Conservation (phyloP, 2,888 invertebrate genomes). For the Diarsia brunnea region DNA sequence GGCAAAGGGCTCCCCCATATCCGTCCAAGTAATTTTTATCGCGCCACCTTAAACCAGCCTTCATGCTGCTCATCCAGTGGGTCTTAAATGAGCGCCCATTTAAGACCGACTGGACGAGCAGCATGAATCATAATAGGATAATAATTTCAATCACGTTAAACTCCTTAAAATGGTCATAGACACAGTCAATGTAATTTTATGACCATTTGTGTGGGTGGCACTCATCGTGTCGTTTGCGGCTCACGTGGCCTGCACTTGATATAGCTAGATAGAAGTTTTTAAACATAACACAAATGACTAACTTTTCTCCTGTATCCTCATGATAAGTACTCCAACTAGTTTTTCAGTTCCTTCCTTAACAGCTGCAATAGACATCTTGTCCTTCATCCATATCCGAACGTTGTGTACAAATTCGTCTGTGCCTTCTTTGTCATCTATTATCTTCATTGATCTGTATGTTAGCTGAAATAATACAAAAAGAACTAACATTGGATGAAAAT, state of each 20-base stretch:
- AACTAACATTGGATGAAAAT: too few relatives aligned
- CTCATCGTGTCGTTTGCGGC: too few relatives aligned
- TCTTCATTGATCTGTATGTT: slow-evolving; percentile 84
- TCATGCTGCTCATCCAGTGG: too few relatives aligned
- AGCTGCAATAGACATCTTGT: slow-evolving; percentile 88
- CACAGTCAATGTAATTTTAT: too few relatives aligned
- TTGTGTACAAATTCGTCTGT: slow-evolving; percentile 85
- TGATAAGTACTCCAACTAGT: slow-evolving; percentile 84
- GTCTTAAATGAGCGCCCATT: too few relatives aligned
- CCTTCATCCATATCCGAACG: slow-evolving; percentile 87
- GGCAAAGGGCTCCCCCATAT: neutral
- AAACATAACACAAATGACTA: slow-evolving; percentile 45
- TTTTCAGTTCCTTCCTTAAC: slow-evolving; percentile 86
- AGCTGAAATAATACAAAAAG: slow-evolving; percentile 73
- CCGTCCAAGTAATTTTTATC: neutral
- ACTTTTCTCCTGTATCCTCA: slow-evolving; percentile 89
- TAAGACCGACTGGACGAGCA: too few relatives aligned
- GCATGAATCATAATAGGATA: too few relatives aligned
- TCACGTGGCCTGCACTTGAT: neutral
- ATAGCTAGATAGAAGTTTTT: neutral
- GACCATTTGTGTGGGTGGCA: too few relatives aligned
- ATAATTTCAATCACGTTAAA: too few relatives aligned
- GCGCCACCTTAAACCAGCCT: too few relatives aligned
- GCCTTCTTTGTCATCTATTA: slow-evolving; percentile 82
- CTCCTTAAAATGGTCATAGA: too few relatives aligned